Evolutionary conservation across 2,797 vertebrate genomes (phyloP), one percentile per base, ranked within the genome.

Genomic region (Lindbergichthys nudifrons): DNA sequence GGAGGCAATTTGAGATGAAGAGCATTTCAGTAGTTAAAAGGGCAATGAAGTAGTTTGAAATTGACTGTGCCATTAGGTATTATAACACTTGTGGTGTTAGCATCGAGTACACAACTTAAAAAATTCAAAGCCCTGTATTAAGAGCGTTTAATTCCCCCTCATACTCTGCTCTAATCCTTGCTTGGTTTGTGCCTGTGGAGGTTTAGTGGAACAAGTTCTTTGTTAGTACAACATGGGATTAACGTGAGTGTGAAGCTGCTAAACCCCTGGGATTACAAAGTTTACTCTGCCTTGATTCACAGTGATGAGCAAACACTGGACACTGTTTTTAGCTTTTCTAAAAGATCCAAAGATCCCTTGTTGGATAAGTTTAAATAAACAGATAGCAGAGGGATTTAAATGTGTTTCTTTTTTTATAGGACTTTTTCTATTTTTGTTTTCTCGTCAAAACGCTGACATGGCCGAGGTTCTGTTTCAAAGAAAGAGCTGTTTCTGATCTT

Each of bases 191-290:
- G 90, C 73, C 74, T 57, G 70, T 67, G 48, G 69, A 82, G 73
- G 42, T 86, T 90, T 75, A 75, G 58, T 26, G 26, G 68, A 85
- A 81, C 77, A 79, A 32, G 14, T 62, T 77, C 68, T 80, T 81
- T 83, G 85, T 86, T 86, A 58, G 77, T 75, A 41, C 42, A 90
- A 90, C 85, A 80, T 66, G 64, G 81, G 88, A 92, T 92, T 91
- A 90, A 85, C 65, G 30, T 75, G 75, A 80, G 79, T 75, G 76
- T 80, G 84, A 86, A 75, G 64, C 81, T 43, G 57, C 23, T 87
- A 81, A 88, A 81, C 32, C 65, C 23, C 3, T 0, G 1, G 85
- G 85, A 90, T 90, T 91, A 87, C 64, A 82, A 75, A 74, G 54
- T 90, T 87, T 82, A 79, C 62, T 85, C 72, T 75, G 56, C 66